Conservation (phyloP, 2,888 invertebrate species). For the Troides helena region DNA sequence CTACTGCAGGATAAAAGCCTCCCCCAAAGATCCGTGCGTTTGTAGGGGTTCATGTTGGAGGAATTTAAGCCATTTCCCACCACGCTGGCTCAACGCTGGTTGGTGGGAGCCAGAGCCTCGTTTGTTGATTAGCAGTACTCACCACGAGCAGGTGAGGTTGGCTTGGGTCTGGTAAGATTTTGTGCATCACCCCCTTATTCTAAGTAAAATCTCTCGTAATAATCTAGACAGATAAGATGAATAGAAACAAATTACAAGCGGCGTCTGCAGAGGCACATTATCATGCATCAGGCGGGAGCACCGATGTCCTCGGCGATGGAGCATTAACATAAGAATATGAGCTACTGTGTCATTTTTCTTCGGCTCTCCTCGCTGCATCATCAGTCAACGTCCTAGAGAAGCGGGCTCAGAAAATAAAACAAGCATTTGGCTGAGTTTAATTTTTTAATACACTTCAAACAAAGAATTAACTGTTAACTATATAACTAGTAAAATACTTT, state of each 20-base stretch:
- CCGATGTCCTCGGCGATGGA: conserved; percentile 28
- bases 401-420: conserved; percentile 13
- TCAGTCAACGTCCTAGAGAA: conserved; percentile 22
- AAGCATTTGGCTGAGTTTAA: conserved; percentile 22
- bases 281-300: conserved; percentile 16
- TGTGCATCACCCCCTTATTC: too few species aligned
- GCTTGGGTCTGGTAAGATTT: too few species aligned
- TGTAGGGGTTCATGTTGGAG: too few species aligned
- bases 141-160: too few species aligned
- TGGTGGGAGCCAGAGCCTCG: too few species aligned
- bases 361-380: conserved; percentile 14
- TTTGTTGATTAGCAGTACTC: too few species aligned
- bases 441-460: conserved; percentile 4
- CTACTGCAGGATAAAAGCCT: too few species aligned
- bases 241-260: conserved; percentile 9
- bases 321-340: conserved; percentile 44
- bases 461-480: not conserved
- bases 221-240: not conserved
- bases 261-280: conserved; percentile 10
- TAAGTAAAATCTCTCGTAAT: too few species aligned
- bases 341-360: conserved; percentile 38
- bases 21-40: too few species aligned
- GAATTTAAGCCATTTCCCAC: too few species aligned
- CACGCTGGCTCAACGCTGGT: too few species aligned
- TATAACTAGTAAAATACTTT: too few species aligned